phyloP scores from a whole-genome alignment of 2,888 invertebrate species.

The Ceratothoa steindachneri region DNA sequence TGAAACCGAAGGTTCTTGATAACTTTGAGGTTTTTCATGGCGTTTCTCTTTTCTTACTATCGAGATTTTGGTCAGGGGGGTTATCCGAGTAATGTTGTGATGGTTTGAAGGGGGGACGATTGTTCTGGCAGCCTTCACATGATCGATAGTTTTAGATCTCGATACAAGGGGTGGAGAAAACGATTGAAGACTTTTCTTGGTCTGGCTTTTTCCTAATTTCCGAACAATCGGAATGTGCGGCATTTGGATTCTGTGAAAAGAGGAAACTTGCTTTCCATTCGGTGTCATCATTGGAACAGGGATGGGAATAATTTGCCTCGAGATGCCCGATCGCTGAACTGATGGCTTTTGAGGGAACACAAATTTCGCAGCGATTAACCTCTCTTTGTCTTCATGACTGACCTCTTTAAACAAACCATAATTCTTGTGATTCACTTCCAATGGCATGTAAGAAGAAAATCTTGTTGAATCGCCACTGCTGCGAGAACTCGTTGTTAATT shows the following conservation, averaged over 20 bases:
- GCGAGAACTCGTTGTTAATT: background rate
- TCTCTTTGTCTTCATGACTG: background rate
- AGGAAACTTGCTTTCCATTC: background rate
- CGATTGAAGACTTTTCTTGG: background rate
- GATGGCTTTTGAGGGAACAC: background rate
- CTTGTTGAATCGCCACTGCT: background rate
- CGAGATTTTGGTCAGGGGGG: background rate
- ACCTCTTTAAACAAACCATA: background rate
- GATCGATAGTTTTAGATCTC: background rate
- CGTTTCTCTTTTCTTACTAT: background rate
- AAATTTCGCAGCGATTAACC: background rate
- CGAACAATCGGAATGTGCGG: background rate
- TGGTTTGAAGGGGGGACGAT: background rate
- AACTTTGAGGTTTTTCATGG: background rate
- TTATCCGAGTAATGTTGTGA: background rate
- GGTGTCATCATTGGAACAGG: constrained; percentile 1
- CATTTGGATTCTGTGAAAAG: background rate
- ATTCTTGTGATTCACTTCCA: background rate
- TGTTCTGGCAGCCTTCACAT: background rate
- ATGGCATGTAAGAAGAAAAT: no score
- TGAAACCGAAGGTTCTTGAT: background rate
- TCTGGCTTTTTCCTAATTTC: background rate
- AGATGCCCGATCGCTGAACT: background rate
- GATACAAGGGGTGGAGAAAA: background rate
- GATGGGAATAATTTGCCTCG: background rate